Base-by-base conservation (phyloP, 2,888 invertebrate species). In the Mesochorus sp. region DNA sequence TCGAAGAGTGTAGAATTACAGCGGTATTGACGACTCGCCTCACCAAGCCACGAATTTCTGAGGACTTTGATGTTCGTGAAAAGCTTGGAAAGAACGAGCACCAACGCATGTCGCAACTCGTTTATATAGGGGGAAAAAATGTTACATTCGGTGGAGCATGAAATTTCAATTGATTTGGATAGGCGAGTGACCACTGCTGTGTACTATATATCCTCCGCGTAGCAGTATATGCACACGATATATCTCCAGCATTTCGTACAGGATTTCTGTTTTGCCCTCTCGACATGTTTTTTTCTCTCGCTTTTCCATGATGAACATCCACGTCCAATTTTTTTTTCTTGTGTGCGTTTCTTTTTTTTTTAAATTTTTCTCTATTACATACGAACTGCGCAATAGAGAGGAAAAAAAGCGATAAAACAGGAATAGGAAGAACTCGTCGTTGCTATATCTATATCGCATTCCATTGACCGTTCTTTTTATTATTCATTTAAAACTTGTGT, bases 151-250 rank as follows among this genome's bases (percentile, higher is more conserved):
- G 21, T 51, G 34, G 68, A 51, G 49, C 64, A 62, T 76, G 64
- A 76, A 76, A 76, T 64, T 64, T 57, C 42, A 19, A 76, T 76
- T 76, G 70, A 76, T 76, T 66, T 42, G 34, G 47, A 10, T 51
- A 19, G 47, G n/a, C 24, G 37, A 53, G 55, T 61, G 59, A 62
- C 59, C 59, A 59, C n/a, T 17, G 39, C 14, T 24, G 4, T 28
- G 8, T 26, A 14, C 28, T 5, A 2, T 26, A n/a, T 37, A n/a
- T 37, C 37, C 1, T 24, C 28, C 1, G 26, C 17, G 14, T 17
- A 19, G 8, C 34, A 24, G 10, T 19, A 21, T n/a, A 12, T 49
- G 24, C 26, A 6, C 8, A 19, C 37, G 26, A 14, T 17, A n/a
- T n/a, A 37, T 21, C 8, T 14, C 17, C 31, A 17, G 12, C 17